phyloP scores from a whole-genome alignment of 2,888 invertebrate species.

The Linnaemya tessellans region DNA sequence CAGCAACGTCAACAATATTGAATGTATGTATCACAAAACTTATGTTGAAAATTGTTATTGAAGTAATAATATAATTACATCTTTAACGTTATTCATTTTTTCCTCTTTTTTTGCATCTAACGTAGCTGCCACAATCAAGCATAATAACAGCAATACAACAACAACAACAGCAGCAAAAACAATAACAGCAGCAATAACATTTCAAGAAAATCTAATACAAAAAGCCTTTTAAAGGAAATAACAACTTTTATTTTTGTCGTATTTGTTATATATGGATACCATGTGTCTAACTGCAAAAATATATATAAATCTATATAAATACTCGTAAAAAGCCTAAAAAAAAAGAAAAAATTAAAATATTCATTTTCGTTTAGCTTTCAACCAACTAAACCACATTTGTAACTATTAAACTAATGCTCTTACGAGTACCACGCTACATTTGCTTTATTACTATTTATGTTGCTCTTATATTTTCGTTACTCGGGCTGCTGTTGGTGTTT shows the following conservation, averaged over 20 bases:
- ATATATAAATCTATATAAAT: conserved; percentile 4
- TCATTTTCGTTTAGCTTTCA: conserved; percentile 62
- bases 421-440: conserved; percentile 56
- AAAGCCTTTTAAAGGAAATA: conserved; percentile 74
- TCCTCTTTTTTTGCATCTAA: conserved; percentile 12
- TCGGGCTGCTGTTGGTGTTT: conserved; percentile 39
- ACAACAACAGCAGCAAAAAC: conserved; percentile 30
- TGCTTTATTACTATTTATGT: conserved; percentile 33
- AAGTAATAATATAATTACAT: conserved; percentile 76
- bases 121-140: conserved; percentile 35
- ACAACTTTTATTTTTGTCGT: conserved; percentile 73
- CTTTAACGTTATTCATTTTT: conserved; percentile 66
- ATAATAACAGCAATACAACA: conserved; percentile 25
- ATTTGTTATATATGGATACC: conserved; percentile 65
- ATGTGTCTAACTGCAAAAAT: conserved; percentile 62
- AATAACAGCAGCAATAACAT: conserved; percentile 40
- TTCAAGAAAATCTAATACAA: conserved; percentile 65
- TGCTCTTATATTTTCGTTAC: not conserved
- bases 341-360: conserved; percentile 56
- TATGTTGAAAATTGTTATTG: conserved; percentile 76
- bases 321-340: not conserved
- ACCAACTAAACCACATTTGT: conserved; percentile 67
- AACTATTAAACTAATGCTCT: conserved; percentile 68
- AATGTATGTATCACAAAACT: conserved; percentile 72
- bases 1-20: conserved; percentile 50